These are phyloP conservation scores for Leptura quadrifasciata DNA, from an alignment of 2,888 invertebrate genomes.

Conservation along the genomic window DNA sequence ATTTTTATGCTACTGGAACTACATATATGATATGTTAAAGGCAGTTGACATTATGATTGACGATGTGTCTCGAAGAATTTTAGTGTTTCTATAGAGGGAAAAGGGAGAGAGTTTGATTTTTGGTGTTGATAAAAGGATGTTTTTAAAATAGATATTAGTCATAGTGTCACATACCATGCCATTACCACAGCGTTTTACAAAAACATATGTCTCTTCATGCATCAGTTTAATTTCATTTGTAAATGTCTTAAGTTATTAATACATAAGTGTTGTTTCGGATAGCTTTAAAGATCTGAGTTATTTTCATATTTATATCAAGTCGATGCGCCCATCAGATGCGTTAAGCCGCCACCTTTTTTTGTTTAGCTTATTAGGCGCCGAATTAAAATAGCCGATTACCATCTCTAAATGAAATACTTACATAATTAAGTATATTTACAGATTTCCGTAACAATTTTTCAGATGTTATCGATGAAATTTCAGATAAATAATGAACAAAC, in stretches of 20 bases:
- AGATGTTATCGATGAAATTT: not conserved
- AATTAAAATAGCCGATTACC: not conserved
- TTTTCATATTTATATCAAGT: slow-evolving; percentile 17
- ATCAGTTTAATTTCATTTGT: slow-evolving; percentile 53
- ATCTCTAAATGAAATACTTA: not conserved
- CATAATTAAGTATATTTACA: not conserved
- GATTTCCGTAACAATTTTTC: not conserved
- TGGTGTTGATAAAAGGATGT: slow-evolving; percentile 61
- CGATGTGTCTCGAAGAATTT: slow-evolving; percentile 53
- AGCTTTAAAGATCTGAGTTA: slow-evolving; percentile 1
- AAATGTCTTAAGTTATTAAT: slow-evolving; percentile 49
- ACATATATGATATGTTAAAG: slow-evolving; percentile 22
- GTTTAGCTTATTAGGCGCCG: not conserved
- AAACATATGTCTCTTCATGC: slow-evolving; percentile 54
- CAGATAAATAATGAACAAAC: not conserved
- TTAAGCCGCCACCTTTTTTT: not conserved
- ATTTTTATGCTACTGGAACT: slow-evolving; percentile 29
- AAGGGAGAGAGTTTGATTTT: slow-evolving; percentile 56
- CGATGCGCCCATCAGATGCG: not conserved
- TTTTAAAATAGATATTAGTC: slow-evolving; percentile 60
- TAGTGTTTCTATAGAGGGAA: slow-evolving; percentile 47
- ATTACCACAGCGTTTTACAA: slow-evolving; percentile 43
- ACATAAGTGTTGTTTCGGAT: slow-evolving; percentile 12
- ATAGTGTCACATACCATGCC: slow-evolving; percentile 52
- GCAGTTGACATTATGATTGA: slow-evolving; percentile 51